phyloP scores from a whole-genome alignment of 2,888 invertebrate genomes.

The Rhyacophila evoluta region DNA sequence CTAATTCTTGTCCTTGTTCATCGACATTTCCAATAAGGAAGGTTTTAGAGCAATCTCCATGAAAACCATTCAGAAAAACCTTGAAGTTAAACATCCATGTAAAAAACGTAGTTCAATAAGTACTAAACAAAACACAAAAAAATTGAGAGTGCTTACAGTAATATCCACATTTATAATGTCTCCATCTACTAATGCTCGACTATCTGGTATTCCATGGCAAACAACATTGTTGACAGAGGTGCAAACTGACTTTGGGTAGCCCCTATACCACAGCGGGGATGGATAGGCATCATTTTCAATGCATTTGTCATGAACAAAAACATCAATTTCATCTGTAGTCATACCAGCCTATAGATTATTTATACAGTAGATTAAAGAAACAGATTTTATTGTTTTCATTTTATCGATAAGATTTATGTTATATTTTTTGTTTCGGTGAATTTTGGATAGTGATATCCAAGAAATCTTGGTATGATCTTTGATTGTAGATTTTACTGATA shows the following conservation, averaged over 20 bases:
- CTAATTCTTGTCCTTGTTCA: slow-evolving; percentile 76
- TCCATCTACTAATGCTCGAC: slow-evolving; percentile 81
- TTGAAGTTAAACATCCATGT: slow-evolving; percentile 58
- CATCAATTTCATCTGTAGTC: slow-evolving; percentile 89
- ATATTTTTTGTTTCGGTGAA: no score
- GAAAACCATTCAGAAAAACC: slow-evolving; percentile 85
- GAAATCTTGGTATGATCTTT: no score
- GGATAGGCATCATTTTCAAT: slow-evolving; percentile 86
- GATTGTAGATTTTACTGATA: no score
- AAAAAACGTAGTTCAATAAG: no score
- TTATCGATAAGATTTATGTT: no score
- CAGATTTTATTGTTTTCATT: no score
- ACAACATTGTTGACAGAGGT: slow-evolving; percentile 93
- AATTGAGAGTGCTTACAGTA: slow-evolving; percentile 79
- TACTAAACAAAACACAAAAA: no score
- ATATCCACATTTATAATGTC: slow-evolving; percentile 94
- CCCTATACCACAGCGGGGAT: slow-evolving; percentile 86
- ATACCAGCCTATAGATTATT: slow-evolving; percentile 74
- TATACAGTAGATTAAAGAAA: no score
- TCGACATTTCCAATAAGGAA: slow-evolving; percentile 89
- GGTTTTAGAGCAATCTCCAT: slow-evolving; percentile 93
- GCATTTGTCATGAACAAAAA: slow-evolving; percentile 77
- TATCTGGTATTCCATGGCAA: slow-evolving; percentile 94
- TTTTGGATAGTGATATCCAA: no score
- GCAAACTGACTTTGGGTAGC: slow-evolving; percentile 91